A percentile compares a stretch with the other conserved stretches of the same genome.
Evolutionary conservation across 2,888 invertebrate species (phyloP).

Genomic region (Stramonita haemastoma): DNA sequence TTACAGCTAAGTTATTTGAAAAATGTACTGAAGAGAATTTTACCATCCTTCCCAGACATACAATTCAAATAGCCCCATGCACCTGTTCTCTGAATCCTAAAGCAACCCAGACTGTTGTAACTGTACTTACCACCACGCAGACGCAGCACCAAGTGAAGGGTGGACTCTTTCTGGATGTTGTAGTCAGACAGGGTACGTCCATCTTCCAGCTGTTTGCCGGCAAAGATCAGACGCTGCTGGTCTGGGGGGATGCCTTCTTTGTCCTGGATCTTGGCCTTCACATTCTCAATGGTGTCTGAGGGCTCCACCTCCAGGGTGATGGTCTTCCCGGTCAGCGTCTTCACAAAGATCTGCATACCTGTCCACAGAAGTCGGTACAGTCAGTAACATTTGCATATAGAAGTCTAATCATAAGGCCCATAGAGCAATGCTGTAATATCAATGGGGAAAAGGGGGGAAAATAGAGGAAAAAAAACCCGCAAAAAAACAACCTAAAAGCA

Average conservation of each 20-base stretch:
- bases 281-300: slow-evolving; percentile 95
- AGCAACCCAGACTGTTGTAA: too few relatives aligned
- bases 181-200: slow-evolving; percentile 92
- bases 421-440: too few relatives aligned
- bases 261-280: slow-evolving; percentile 83
- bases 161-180: slow-evolving; percentile 96
- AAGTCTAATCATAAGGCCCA: too few relatives aligned
- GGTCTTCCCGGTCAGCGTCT: slow-evolving; percentile 74
- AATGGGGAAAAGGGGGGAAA: too few relatives aligned
- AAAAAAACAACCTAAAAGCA: too few relatives aligned
- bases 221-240: slow-evolving; percentile 93
- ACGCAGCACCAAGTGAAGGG: slow-evolving; percentile 93
- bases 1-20: too few relatives aligned
- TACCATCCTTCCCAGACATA: too few relatives aligned
- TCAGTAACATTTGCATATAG: too few relatives aligned
- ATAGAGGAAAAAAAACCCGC: too few relatives aligned
- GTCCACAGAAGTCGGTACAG: neutral
- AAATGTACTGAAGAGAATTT: too few relatives aligned
- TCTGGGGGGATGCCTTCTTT: slow-evolving; percentile 83
- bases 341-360: slow-evolving; percentile 83
- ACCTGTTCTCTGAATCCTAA: too few relatives aligned
- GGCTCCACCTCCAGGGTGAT: slow-evolving; percentile 82
- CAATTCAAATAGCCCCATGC: too few relatives aligned
- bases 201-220: slow-evolving; percentile 80
- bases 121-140: slow-evolving; percentile 82